phyloP scores from a whole-genome alignment of 2,113 vertebrate genomes.

The Ctenodactylus gundi region DNA sequence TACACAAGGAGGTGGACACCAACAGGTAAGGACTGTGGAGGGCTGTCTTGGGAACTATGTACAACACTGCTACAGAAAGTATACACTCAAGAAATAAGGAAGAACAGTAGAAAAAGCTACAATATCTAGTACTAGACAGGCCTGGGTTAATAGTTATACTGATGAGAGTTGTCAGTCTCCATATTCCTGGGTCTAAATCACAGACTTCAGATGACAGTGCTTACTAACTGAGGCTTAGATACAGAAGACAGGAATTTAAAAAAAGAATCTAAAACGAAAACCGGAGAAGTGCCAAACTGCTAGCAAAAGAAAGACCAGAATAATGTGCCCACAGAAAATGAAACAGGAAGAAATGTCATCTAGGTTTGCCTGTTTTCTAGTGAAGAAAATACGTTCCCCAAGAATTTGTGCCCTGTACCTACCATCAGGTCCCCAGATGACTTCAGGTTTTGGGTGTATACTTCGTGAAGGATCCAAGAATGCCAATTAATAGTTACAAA shows the following conservation, averaged over 20 bases:
- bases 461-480: neutral
- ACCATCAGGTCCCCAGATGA: neutral
- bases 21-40: neutral
- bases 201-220: neutral
- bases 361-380: neutral
- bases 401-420: neutral
- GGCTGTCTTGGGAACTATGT: neutral
- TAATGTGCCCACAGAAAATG: neutral
- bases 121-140: neutral
- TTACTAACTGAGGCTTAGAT: neutral
- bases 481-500: neutral
- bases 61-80: neutral
- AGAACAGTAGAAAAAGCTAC: neutral
- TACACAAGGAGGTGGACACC: neutral
- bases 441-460: neutral
- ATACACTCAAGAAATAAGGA: neutral
- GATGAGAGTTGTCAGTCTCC: neutral
- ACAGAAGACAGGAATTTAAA: neutral
- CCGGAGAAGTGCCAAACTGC: neutral
- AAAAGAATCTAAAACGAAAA: neutral
- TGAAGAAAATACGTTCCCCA: neutral
- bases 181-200: neutral
- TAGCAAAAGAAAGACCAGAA: neutral
- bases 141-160: neutral
- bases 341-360: neutral